Evolutionary conservation across 2,113 vertebrate species (phyloP), one percentile per base, ranked within the genome.

Genomic region (Alligator sinensis): DNA sequence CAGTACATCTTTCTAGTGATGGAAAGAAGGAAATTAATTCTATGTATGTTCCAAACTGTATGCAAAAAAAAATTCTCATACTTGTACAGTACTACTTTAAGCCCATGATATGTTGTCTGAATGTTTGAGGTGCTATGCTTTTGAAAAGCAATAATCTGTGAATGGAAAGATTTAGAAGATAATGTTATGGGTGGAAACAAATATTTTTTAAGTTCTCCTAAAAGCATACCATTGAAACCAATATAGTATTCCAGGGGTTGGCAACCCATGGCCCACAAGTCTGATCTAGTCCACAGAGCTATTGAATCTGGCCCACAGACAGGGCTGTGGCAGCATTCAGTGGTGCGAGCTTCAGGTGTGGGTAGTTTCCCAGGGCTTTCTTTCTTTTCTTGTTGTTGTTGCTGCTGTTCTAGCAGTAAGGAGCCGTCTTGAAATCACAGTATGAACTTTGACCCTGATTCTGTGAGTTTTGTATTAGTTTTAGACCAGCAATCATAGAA

Each of bases 401-500:
- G 21, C 25, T 38, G 25, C 47, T 74, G 47, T 74, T 74, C 21
- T 25, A 74, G 70, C 34, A 38, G 14, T 74, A 75, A 87, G 77
- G 77, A 94, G 82, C 82, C 87, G 70, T 89, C 24, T 87, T 95
- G 80, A 96, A 97, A 95, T 93, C 77, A 70, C 95, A 94, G 64
- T 82, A 81, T 84, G 90, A 87, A 92, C 91, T 97, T 93, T 88
- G 93, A 97, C 91, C 94, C 79, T 95, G 95, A 91, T 94, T 95
- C 94, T 82, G 0, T 76, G 79, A 88, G 18, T 91, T 97, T 90
- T 93, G n/a, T 90, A 95, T 94, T 96, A 94, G 85, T 94, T 96
- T 94, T 96, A 96, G 94, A 77, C 80, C 93, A 78, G 92, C 93
- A 98, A 96, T 98, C 94, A 96, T 47, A 88, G 93, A 96, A 97